These are phyloP conservation scores for Porites lobata DNA, from an alignment of 92 coral and sea anemone species.

Conservation along the genomic window DNA sequence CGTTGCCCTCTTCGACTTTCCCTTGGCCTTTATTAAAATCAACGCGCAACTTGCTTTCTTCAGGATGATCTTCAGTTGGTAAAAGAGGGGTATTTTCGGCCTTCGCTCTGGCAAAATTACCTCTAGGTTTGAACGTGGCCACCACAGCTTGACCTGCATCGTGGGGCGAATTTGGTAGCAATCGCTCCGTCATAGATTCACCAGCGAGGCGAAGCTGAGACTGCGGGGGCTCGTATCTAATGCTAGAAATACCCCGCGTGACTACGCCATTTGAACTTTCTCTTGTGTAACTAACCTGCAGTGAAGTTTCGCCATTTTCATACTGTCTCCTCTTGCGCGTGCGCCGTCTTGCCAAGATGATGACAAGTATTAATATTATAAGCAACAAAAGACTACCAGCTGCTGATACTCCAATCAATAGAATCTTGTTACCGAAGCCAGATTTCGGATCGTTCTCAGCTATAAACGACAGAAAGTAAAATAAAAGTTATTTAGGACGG, in stretches of 20 bases:
- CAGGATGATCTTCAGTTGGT: not conserved
- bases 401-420: slow-evolving; percentile 21
- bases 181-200: slow-evolving; percentile 12
- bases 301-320: slow-evolving; percentile 17
- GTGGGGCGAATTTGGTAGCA: not conserved
- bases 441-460: not conserved
- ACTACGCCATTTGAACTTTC: slow-evolving; percentile 11
- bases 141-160: not conserved
- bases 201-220: not conserved
- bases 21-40: not conserved
- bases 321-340: slow-evolving; percentile 3
- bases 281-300: not conserved
- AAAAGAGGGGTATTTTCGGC: slow-evolving; percentile 18
- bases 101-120: not conserved
- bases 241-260: slow-evolving; percentile 13
- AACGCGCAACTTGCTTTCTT: slow-evolving; percentile 15
- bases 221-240: slow-evolving; percentile 22
- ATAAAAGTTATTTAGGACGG: not conserved
- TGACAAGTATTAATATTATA: not conserved
- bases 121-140: not conserved
- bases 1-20: slow-evolving; percentile 6
- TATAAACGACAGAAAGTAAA: slow-evolving; percentile 11
- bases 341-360: not conserved
- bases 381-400: slow-evolving; percentile 16
- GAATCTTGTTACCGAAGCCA: not conserved